Conservation (phyloP, 1,140 invertebrate species). For the Laupala kohalensis region DNA sequence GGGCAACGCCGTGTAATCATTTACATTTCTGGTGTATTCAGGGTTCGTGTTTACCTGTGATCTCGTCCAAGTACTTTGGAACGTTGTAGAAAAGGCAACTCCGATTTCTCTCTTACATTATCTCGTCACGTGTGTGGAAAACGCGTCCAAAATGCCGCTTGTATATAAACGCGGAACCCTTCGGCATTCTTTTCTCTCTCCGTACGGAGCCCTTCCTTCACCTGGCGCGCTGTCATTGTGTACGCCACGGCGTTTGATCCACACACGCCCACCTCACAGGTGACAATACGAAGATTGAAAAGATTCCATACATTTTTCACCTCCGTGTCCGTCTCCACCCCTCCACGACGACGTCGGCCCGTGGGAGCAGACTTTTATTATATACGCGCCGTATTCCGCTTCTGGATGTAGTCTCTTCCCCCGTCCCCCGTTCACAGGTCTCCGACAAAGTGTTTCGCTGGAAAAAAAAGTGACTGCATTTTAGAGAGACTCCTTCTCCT, state of each 20-base stretch:
- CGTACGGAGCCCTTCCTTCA: background rate
- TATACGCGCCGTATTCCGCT: background rate
- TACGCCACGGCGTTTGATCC: background rate
- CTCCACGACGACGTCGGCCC: too few relatives aligned
- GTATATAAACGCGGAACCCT: background rate
- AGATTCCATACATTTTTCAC: background rate
- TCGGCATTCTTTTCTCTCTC: background rate
- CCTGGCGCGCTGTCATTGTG: background rate
- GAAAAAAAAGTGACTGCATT: background rate
- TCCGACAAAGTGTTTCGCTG: background rate
- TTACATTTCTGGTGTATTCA: too few relatives aligned
- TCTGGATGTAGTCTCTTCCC: background rate
- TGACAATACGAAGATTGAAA: background rate
- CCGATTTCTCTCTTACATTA: too few relatives aligned
- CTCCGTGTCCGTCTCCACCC: background rate
- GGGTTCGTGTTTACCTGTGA: too few relatives aligned
- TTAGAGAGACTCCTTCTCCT: background rate
- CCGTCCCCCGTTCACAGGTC: background rate
- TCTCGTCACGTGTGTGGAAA: too few relatives aligned
- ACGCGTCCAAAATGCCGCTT: too few relatives aligned
- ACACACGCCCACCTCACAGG: background rate
- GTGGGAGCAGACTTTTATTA: background rate
- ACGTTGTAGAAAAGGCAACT: too few relatives aligned
- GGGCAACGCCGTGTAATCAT: too few relatives aligned
- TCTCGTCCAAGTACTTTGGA: too few relatives aligned